Percentiles rank a stretch among this genome's conserved stretches.
phyloP scores from a whole-genome alignment of 2,113 vertebrate species.

The Pelodiscus sinensis region DNA sequence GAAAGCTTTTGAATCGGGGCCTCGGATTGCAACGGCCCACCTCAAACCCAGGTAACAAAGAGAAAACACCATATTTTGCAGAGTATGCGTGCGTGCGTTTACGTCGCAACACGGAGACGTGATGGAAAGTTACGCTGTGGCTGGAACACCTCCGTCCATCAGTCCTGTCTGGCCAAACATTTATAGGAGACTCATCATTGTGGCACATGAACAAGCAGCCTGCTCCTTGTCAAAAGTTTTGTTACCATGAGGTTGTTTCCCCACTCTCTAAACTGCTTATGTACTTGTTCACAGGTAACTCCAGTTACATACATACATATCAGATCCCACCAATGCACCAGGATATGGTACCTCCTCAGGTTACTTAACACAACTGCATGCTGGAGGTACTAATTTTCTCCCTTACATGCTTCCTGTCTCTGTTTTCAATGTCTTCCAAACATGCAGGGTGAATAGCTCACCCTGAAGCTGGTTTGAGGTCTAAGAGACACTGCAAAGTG shows the following conservation, averaged over 20 bases:
- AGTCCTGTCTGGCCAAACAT: accelerated
- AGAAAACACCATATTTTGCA: background rate
- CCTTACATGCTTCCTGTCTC: accelerated
- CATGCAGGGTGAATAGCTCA: accelerated
- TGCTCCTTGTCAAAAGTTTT: background rate
- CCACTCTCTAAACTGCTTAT: background rate
- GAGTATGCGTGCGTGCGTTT: accelerated
- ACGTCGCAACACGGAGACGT: background rate
- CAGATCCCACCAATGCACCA: background rate
- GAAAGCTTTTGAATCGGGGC: background rate
- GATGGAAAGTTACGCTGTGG: background rate
- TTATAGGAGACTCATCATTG: background rate
- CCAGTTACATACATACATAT: background rate
- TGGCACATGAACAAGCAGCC: background rate
- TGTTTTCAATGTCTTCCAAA: background rate
- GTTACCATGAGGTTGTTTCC: background rate
- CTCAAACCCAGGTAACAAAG: background rate
- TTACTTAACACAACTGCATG: background rate
- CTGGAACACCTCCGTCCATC: background rate
- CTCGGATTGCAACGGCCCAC: accelerated
- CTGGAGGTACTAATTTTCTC: background rate
- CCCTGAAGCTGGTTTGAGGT: accelerated
- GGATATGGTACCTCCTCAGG: background rate
- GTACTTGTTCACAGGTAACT: background rate
- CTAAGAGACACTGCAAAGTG: accelerated